phyloP scores from a whole-genome alignment of 2,888 invertebrate species.

The Parasteatoda lunata region DNA sequence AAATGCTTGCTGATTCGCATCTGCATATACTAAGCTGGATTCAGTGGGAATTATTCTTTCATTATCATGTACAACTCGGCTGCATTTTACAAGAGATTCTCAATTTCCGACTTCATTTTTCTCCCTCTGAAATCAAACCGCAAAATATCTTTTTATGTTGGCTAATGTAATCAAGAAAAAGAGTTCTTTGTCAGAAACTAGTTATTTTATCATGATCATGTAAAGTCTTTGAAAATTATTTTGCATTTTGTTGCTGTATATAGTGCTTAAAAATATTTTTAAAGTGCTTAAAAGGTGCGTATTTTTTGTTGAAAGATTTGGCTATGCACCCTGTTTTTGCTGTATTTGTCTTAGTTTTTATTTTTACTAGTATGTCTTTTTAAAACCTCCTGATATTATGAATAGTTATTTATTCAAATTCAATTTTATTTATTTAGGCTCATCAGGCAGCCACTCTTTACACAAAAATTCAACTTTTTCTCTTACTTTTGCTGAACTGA shows the following conservation, averaged over 20 bases:
- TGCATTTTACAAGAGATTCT: too few relatives aligned
- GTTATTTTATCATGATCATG: too few relatives aligned
- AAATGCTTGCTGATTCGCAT: too few relatives aligned
- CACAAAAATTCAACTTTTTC: slow-evolving; percentile 44
- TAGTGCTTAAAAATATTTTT: not conserved
- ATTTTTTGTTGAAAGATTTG: not conserved
- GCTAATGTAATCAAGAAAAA: too few relatives aligned
- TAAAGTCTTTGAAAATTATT: too few relatives aligned
- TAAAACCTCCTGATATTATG: not conserved
- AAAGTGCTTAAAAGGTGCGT: not conserved
- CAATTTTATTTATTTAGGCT: slow-evolving; percentile 27
- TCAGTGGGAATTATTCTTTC: too few relatives aligned
- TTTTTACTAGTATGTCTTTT: not conserved
- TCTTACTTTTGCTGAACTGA: slow-evolving; percentile 45
- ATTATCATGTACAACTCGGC: too few relatives aligned
- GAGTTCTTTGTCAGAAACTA: too few relatives aligned
- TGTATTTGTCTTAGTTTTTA: not conserved
- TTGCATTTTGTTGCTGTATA: not conserved
- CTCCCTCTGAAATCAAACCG: too few relatives aligned
- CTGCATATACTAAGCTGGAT: too few relatives aligned
- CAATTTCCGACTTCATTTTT: too few relatives aligned
- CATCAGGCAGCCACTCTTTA: slow-evolving; percentile 6
- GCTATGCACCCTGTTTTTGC: not conserved
- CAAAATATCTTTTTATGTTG: too few relatives aligned
- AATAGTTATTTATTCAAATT: not conserved